Evolutionary conservation across 2,888 invertebrate species (phyloP).

Genomic region (Andrena chrysosceles): DNA sequence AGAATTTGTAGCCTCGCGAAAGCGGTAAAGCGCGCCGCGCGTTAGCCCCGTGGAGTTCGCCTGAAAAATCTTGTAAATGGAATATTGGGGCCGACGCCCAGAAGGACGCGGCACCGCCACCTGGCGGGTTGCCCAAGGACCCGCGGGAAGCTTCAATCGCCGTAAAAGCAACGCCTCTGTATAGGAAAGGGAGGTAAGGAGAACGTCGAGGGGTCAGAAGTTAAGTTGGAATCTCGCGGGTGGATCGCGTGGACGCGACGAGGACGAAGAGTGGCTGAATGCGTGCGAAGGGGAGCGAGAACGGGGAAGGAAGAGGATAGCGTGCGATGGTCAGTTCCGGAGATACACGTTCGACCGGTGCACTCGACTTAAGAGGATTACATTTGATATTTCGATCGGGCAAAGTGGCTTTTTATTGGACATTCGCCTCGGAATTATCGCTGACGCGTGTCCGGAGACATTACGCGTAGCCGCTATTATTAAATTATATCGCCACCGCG

Average conservation of each 20-base stretch:
- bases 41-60: neutral
- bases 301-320: slow-evolving; percentile 51
- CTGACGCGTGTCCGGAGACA: slow-evolving; percentile 77
- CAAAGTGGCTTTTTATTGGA: slow-evolving; percentile 83
- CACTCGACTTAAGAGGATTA: slow-evolving; percentile 83
- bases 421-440: slow-evolving; percentile 76
- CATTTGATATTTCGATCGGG: slow-evolving; percentile 84
- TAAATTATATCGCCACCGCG: slow-evolving; percentile 69
- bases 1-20: slow-evolving; percentile 5
- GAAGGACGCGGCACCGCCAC: slow-evolving; percentile 77
- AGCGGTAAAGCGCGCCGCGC: neutral
- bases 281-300: neutral
- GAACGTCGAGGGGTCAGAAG: slow-evolving; percentile 63
- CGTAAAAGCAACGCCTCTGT: slow-evolving; percentile 82
- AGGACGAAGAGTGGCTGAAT: slow-evolving; percentile 25
- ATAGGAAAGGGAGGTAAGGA: slow-evolving; percentile 35
- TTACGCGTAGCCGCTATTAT: slow-evolving; percentile 69
- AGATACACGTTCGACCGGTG: slow-evolving; percentile 79
- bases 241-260: slow-evolving; percentile 51
- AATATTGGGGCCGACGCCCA: slow-evolving; percentile 68
- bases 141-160: slow-evolving; percentile 80
- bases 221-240: slow-evolving; percentile 70
- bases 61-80: slow-evolving; percentile 59
- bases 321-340: slow-evolving; percentile 79
- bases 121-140: slow-evolving; percentile 81